Percentiles rank a stretch among this genome's conserved stretches.
Evolutionary conservation across 2,888 invertebrate genomes (phyloP).

Genomic region (Leucoptera coffeella): DNA sequence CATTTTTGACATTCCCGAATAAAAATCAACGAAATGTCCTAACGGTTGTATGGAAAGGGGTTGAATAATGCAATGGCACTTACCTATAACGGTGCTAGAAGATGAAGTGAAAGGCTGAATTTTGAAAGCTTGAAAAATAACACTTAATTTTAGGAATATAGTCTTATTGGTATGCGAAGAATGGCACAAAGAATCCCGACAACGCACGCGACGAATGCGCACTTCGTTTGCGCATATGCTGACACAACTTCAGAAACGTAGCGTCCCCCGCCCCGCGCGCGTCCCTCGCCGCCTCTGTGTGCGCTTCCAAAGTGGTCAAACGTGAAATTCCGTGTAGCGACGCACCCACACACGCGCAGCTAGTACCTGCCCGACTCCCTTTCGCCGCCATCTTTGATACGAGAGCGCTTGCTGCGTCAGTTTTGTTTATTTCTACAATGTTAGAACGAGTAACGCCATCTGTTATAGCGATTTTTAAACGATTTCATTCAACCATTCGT

Average conservation of each 20-base stretch:
- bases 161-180: conserved; percentile 89
- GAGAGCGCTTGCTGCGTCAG: no score
- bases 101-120: conserved; percentile 59
- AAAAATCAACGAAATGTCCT: conserved; percentile 57
- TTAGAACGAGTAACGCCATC: conserved; percentile 18
- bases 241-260: conserved; percentile 60
- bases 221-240: conserved; percentile 74
- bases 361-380: conserved; percentile 45
- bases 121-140: conserved; percentile 60
- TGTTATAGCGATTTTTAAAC: no score
- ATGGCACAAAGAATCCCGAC: conserved; percentile 97
- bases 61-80: conserved; percentile 56
- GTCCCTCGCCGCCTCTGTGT: conserved; percentile 38
- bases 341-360: conserved; percentile 30
- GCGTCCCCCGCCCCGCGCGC: conserved; percentile 44
- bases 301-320: conserved; percentile 47
- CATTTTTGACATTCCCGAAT: conserved; percentile 67
- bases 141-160: conserved; percentile 68
- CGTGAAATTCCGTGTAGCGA: conserved; percentile 45
- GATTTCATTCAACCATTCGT: no score
- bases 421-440: no score
- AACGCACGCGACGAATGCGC: conserved; percentile 84
- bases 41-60: conserved; percentile 58
- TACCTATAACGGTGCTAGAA: conserved; percentile 65
- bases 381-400: conserved; percentile 48